Evolutionary conservation across 2,113 vertebrate genomes (phyloP), one percentile per base, ranked within the genome.

Genomic region (Salvelinus sp.): DNA sequence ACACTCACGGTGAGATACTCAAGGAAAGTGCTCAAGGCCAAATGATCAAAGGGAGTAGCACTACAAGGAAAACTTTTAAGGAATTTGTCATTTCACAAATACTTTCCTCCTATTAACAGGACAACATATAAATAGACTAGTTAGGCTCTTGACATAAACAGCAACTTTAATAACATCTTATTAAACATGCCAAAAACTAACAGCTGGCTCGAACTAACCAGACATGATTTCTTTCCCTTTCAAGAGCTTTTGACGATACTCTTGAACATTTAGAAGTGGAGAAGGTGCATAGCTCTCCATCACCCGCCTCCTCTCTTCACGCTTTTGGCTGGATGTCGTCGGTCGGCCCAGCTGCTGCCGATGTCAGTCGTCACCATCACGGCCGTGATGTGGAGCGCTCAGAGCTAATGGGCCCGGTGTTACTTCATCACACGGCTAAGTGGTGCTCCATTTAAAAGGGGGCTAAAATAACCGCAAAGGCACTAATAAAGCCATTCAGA

Each of bases 371-470:
- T 81, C 93, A 94, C 92, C 86, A 78, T 79, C 67, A 44, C 81
- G 76, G 44, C 75, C 80, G 85, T 86, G 87, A 84, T 63, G 81
- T 79, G 89, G 89, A 79, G 86, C 73, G 6, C 66, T 78, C 86
- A 82, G 85, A 89, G 89, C 91, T 94, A 94, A 94, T 93, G 91
- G 90, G 83, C 87, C 79, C 87, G 22, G 76, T 69, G 89, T 94
- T 92, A 93, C 92, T 93, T 93, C 92, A 93, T 93, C 90, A 86
- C 90, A 90, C 87, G 86, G 90, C 88, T 92, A 92, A 94, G 93
- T 91, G 93, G 91, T 78, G 89, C 89, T 88, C 76, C 83, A 82
- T 92, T 92, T 90, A 89, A 92, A 85, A 90, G 86, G 83, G 83
- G 86, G 91, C 88, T 81, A 77, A 82, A 89, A 88, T 88, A 88